Evolutionary conservation across 1,140 invertebrate genomes (phyloP).

Genomic region (Sesamia nonagrioides): DNA sequence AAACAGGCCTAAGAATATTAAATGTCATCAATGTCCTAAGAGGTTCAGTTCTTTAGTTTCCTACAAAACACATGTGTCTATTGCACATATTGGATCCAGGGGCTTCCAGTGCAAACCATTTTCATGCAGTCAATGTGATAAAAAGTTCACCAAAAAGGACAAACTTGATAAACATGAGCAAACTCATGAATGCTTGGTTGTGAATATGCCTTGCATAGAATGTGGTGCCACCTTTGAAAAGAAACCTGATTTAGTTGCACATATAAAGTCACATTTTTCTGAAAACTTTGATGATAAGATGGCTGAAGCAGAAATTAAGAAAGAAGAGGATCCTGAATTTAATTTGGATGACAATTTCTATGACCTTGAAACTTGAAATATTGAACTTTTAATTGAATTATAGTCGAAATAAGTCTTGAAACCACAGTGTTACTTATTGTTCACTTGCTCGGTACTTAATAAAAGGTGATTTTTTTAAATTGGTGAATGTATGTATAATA

Average conservation of each 20-base stretch:
- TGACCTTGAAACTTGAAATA: slow-evolving; percentile 79
- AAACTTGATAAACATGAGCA: slow-evolving; percentile 90
- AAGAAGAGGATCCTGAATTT: slow-evolving; percentile 77
- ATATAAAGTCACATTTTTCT: slow-evolving; percentile 88
- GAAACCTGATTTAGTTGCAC: slow-evolving; percentile 87
- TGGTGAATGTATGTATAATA: slow-evolving; percentile 3
- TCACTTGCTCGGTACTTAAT: slow-evolving; percentile 45
- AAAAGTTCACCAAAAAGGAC: slow-evolving; percentile 90
- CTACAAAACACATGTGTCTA: slow-evolving; percentile 83
- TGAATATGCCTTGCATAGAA: slow-evolving; percentile 87
- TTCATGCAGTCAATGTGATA: slow-evolving; percentile 89
- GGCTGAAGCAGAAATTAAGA: slow-evolving; percentile 74
- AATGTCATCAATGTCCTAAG: slow-evolving; percentile 87
- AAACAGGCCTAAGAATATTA: slow-evolving; percentile 83
- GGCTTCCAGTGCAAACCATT: slow-evolving; percentile 89
- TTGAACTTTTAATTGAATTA: slow-evolving; percentile 48
- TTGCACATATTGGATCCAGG: slow-evolving; percentile 82
- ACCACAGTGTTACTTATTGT: slow-evolving; percentile 29
- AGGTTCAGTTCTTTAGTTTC: slow-evolving; percentile 85
- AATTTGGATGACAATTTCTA: slow-evolving; percentile 78
- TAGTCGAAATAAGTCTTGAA: slow-evolving; percentile 38
- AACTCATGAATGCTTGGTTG: slow-evolving; percentile 88
- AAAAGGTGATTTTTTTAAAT: slow-evolving; percentile 8
- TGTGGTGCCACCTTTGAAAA: slow-evolving; percentile 88
- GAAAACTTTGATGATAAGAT: slow-evolving; percentile 82